Percentiles rank a stretch among this genome's conserved stretches.
phyloP scores from a whole-genome alignment of 2,888 invertebrate species.

The Anorthoa munda region DNA sequence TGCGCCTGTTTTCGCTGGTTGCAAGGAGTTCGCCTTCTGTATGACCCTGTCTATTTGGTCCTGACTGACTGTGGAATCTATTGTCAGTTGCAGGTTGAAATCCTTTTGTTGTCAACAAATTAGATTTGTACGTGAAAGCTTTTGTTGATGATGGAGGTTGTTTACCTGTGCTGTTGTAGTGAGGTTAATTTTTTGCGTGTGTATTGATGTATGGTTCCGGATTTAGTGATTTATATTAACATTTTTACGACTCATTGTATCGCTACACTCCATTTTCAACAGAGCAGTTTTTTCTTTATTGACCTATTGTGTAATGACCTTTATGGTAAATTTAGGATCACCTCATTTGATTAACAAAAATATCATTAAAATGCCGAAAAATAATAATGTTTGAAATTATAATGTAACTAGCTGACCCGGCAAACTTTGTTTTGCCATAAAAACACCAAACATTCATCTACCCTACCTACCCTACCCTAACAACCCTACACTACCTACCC shows the following conservation, averaged over 20 bases:
- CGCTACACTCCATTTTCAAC: background rate
- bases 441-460: too few species aligned
- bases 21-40: conserved; percentile 17
- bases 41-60: background rate
- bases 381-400: background rate
- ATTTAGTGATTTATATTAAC: background rate
- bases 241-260: background rate
- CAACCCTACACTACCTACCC: too few species aligned
- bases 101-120: conserved; percentile 74
- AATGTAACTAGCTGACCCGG: too few species aligned
- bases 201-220: conserved; percentile 9
- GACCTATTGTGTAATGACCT: too few species aligned
- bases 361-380: background rate
- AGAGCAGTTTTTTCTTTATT: too few species aligned
- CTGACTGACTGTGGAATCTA: conserved; percentile 66
- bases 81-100: conserved; percentile 75
- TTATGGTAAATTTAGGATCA: background rate
- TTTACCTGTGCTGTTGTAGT: conserved; percentile 44
- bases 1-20: background rate
- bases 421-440: too few species aligned
- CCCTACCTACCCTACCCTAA: too few species aligned
- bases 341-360: too few species aligned
- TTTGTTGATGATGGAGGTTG: conserved; percentile 67
- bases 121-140: conserved; percentile 72
- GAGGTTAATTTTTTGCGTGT: conserved; percentile 30